Conservation (phyloP, 2,797 vertebrate species). For the Tapirus indicus region DNA sequence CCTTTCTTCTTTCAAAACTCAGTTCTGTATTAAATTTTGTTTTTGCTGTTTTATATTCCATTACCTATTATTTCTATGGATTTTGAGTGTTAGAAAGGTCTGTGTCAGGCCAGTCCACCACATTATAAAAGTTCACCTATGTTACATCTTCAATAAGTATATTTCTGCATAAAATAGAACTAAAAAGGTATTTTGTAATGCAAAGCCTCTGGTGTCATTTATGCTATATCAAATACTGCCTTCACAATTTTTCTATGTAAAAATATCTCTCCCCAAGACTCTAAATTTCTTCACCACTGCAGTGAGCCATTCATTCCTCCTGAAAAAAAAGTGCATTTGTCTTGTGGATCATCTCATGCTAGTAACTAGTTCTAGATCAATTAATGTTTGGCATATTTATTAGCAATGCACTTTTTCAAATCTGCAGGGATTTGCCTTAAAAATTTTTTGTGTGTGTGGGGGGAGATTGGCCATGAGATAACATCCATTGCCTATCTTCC, state of each 20-base stretch:
- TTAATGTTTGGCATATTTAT: background rate
- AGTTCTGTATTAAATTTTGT: background rate
- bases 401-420: background rate
- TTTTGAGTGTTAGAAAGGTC: background rate
- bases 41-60: background rate
- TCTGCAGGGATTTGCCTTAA: background rate
- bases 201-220: background rate
- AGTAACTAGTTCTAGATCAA: background rate
- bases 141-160: background rate
- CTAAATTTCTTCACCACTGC: background rate
- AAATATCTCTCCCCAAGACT: background rate
- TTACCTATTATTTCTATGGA: background rate
- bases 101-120: background rate
- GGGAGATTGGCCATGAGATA: too few relatives aligned
- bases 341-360: background rate
- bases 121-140: background rate
- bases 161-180: background rate
- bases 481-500: too few relatives aligned
- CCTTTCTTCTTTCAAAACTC: background rate
- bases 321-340: background rate
- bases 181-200: background rate
- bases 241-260: background rate
- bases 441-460: too few relatives aligned
- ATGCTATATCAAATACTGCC: background rate
- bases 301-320: background rate